These are phyloP conservation scores for Phortica okadai DNA, from an alignment of 2,888 invertebrate genomes.

Conservation along the genomic window DNA sequence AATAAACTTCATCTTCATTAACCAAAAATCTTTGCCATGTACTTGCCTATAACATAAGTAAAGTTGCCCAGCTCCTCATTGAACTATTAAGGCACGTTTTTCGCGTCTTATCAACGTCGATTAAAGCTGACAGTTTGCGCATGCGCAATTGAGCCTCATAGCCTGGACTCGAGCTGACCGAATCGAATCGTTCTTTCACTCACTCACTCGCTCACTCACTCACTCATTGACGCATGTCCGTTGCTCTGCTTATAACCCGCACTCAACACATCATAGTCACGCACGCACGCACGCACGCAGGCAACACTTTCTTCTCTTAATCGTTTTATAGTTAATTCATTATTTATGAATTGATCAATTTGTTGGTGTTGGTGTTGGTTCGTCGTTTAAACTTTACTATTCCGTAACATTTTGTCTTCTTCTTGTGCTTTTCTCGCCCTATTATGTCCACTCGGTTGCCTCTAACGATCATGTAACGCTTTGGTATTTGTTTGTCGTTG, in stretches of 20 bases:
- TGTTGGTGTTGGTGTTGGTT: slow-evolving; percentile 46
- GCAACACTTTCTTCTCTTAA: slow-evolving; percentile 67
- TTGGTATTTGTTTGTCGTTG: slow-evolving; percentile 65
- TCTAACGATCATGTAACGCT: slow-evolving; percentile 43
- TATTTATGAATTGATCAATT: slow-evolving; percentile 73
- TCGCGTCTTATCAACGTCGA: slow-evolving; percentile 59
- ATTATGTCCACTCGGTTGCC: slow-evolving; percentile 52
- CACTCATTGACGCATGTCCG: background rate
- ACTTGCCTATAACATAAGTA: background rate
- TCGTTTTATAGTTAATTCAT: slow-evolving; percentile 61
- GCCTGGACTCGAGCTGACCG: slow-evolving; percentile 47
- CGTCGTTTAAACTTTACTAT: background rate
- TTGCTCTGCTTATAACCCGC: no score
- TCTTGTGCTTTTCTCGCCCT: slow-evolving; percentile 14
- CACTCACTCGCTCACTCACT: background rate
- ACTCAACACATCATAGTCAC: no score
- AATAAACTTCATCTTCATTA: no score
- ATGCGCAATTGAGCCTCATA: slow-evolving; percentile 48
- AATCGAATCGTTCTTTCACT: background rate
- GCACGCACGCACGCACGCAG: slow-evolving; percentile 21
- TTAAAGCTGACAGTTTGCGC: slow-evolving; percentile 62
- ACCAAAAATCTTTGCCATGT: background rate
- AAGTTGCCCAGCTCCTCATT: slow-evolving; percentile 36
- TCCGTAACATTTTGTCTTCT: background rate
- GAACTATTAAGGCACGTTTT: slow-evolving; percentile 44